These are phyloP conservation scores for Aphaenogaster floridana DNA, from an alignment of 1,140 invertebrate genomes.

Conservation along the genomic window DNA sequence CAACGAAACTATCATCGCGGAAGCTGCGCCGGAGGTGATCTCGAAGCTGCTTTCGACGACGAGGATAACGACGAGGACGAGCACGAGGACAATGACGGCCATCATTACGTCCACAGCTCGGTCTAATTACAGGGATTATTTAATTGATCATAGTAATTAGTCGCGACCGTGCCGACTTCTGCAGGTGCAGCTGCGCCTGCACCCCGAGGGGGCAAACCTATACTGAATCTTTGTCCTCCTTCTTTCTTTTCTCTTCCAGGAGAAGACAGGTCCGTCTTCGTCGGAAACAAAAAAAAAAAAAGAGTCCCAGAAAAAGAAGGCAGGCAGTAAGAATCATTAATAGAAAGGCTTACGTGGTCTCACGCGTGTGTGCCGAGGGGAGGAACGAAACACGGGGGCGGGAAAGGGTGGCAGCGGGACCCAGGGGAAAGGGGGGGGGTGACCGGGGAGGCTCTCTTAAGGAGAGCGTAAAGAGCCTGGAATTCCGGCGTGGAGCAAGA, in stretches of 20 bases:
- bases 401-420: conserved; percentile 35
- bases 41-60: conserved; percentile 42
- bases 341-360: conserved; percentile 77
- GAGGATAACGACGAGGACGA: not conserved
- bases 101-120: conserved; percentile 63
- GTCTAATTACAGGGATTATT: conserved; percentile 79
- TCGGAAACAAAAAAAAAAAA: conserved; percentile 66
- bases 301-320: conserved; percentile 9
- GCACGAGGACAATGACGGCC: conserved; percentile 27
- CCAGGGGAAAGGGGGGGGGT: not conserved
- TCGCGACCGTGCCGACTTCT: conserved; percentile 70
- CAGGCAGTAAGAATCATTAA: conserved; percentile 80
- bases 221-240: not conserved
- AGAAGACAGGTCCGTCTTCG: conserved; percentile 64
- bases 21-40: conserved; percentile 71
- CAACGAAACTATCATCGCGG: conserved; percentile 70
- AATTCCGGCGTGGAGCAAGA: conserved; percentile 77
- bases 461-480: conserved; percentile 75
- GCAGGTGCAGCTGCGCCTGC: conserved; percentile 52
- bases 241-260: not conserved
- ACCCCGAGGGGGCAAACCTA: not conserved
- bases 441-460: conserved; percentile 63
- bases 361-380: conserved; percentile 38
- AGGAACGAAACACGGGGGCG: conserved; percentile 12
- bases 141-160: conserved; percentile 81